Evolutionary conservation across 2,113 vertebrate genomes (phyloP), one percentile per base, ranked within the genome.

Genomic region (Hoplias malabaricus): DNA sequence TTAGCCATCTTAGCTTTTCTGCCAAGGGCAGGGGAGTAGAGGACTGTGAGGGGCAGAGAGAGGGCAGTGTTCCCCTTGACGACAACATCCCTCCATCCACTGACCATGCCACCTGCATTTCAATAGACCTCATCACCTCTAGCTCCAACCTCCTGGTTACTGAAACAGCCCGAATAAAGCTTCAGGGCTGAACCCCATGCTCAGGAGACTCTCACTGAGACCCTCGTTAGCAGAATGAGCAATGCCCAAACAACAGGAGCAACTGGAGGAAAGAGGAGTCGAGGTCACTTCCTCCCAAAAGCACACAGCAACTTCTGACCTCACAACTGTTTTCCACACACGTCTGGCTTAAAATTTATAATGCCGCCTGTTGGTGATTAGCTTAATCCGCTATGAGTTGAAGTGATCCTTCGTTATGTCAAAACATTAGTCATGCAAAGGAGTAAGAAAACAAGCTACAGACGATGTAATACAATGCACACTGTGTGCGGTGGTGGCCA

Each of bases 1-100:
- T 84, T 84, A 80, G 63, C 12, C 42, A 33, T 34, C 31, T 34
- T 31, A 50, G 69, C 62, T 61, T 19, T 53, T 40, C 31, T 53
- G 61, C 34, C 34, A 27, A 27, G 6, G 67, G 66, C 33, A 27
- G 68, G 66, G 69, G 59, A 0, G 56, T 33, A 27, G 59, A 54
- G 66, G 57, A 33, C 5, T 13, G 69, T 66, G 40, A 72, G 84
- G n/a, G 21, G 71, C 33, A 70, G 68, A 68, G 67, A 67, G 0
- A 69, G 36, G 54, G 53, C 80, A 11, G 50, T 6, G 23, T 57
- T 63, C 34, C 31, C 29, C 62, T 63, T n/a, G 40, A 34, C 36
- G 16, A 31, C 38, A 38, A 25, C 40, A 53, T 53, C 74, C 59
- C 53, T 36, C 43, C 53, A 50, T 59, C 57, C 25, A 9, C 25